phyloP scores from a whole-genome alignment of 2,888 invertebrate genomes.

The Alviniconcha strummeri region DNA sequence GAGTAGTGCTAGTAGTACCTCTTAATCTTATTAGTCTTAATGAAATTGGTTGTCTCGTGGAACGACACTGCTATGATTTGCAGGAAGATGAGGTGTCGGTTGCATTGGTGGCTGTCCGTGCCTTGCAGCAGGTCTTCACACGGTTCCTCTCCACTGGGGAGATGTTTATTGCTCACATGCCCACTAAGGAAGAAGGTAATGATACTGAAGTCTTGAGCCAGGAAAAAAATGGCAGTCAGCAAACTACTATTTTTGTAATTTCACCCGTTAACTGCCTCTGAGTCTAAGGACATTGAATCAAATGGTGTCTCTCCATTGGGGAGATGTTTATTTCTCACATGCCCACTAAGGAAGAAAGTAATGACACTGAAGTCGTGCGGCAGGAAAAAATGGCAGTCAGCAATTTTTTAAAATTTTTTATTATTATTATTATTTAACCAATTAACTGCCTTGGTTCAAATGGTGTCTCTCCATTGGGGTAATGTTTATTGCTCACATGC shows the following conservation, averaged over 20 bases:
- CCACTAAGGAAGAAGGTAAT: slow-evolving; percentile 2
- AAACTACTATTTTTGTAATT: no score
- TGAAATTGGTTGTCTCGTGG: no score
- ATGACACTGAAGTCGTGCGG: no score
- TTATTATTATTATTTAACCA: no score
- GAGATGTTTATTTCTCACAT: slow-evolving; percentile 13
- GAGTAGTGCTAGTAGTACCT: no score
- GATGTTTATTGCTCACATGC: background rate
- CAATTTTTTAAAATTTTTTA: no score
- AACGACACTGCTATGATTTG: slow-evolving; percentile 18
- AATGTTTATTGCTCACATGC: background rate
- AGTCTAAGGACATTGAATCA: slow-evolving; percentile 22
- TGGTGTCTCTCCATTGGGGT: slow-evolving; percentile 37
- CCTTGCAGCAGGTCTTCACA: slow-evolving; percentile 55
- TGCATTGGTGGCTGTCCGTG: slow-evolving; percentile 46
- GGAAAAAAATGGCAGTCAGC: no score
- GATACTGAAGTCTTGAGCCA: no score
- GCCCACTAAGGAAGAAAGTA: background rate
- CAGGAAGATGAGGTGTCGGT: slow-evolving; percentile 49
- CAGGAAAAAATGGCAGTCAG: no score
- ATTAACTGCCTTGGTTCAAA: slow-evolving; percentile 24
- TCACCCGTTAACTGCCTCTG: no score
- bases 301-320: slow-evolving; percentile 36
- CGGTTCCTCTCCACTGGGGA: slow-evolving; percentile 38
- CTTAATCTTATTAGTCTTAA: no score